Evolutionary conservation across 37 sponge, comb jelly and placozoan species (phyloP).

Genomic region (Eunapius fragilis): DNA sequence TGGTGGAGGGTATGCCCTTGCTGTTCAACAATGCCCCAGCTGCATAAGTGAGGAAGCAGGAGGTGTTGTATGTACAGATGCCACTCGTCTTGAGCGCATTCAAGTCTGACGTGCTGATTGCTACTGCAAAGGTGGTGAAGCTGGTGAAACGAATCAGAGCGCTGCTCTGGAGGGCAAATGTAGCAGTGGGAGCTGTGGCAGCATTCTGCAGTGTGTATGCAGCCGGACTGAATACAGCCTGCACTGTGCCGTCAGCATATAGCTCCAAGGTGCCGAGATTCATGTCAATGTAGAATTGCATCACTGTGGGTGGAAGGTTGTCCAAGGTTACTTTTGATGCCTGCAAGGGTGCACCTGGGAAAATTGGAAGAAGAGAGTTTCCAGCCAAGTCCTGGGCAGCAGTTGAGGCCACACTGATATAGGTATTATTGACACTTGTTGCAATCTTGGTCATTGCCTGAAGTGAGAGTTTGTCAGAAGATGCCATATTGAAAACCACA

Average conservation of each 20-base stretch:
- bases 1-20: conserved; percentile 56
- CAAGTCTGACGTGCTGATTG: conserved; percentile 47
- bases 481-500: conserved; percentile 11
- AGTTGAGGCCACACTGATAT: conserved; percentile 57
- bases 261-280: conserved; percentile 60
- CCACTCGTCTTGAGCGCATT: conserved; percentile 74
- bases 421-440: conserved; percentile 74
- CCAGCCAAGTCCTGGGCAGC: conserved; percentile 72
- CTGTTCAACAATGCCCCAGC: conserved; percentile 76
- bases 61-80: conserved; percentile 51
- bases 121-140: conserved; percentile 52
- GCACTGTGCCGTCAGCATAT: conserved; percentile 71
- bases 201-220: conserved; percentile 73
- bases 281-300: conserved; percentile 68
- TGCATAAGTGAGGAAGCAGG: conserved; percentile 72
- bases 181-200: conserved; percentile 39
- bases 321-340: conserved; percentile 77
- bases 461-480: conserved; percentile 61
- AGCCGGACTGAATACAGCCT: conserved; percentile 16
- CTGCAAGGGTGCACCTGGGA: conserved; percentile 45
- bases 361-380: conserved; percentile 42
- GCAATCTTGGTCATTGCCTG: conserved; percentile 75
- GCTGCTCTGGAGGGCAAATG: conserved; percentile 50
- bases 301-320: conserved; percentile 59
- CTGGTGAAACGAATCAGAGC: conserved; percentile 43